Base-by-base conservation (phyloP, 2,797 vertebrate genomes). In the Gymnopithys bicolor region DNA sequence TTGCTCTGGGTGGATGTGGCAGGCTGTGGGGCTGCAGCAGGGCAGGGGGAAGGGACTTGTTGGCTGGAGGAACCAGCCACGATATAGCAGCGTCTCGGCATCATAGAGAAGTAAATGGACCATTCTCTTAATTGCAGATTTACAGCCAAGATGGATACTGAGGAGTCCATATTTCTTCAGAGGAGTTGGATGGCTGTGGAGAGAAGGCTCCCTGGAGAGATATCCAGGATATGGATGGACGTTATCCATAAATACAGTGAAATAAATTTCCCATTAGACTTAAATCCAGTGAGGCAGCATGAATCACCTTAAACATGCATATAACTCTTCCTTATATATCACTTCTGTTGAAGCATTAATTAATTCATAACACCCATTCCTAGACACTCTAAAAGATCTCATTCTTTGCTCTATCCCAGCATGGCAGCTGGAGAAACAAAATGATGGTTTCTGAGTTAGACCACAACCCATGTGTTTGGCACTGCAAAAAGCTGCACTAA, bases 201-300 rank as follows among this genome's bases (percentile, higher is more conserved):
- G 78, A 87, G 81, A 97, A 97, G 68, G 37, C 78, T 96, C 94
- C 84, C 94, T 51, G 21, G 92, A 60, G 94, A 95, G 64, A 12
- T 35, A 90, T 94, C 75, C n/a, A 37, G 89, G 77, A 75, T 93
- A 71, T 92, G 78, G 84, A 94, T 70, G 86, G 95, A 90, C 68
- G 0, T 95, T 90, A 80, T 60, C 53, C 88, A 95, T 94, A 96
- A 96, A 95, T 87, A 93, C 49, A 87, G 56, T 49, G 88, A 93
- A 95, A 95, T 95, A 96, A 93, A 77, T 62, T 96, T 62, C 93
- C 81, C 92, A 95, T 96, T 95, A 94, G 94, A 94, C 88, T 89
- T 46, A 80, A 94, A 93, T 89, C 86, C 93, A 89, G 90, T 10
- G 84, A 95, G 92, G 89, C 17, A 0, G 41, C 88, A 95, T 95